Conservation (phyloP, 2,888 invertebrate genomes). For the Melangyna quadrimaculata region DNA sequence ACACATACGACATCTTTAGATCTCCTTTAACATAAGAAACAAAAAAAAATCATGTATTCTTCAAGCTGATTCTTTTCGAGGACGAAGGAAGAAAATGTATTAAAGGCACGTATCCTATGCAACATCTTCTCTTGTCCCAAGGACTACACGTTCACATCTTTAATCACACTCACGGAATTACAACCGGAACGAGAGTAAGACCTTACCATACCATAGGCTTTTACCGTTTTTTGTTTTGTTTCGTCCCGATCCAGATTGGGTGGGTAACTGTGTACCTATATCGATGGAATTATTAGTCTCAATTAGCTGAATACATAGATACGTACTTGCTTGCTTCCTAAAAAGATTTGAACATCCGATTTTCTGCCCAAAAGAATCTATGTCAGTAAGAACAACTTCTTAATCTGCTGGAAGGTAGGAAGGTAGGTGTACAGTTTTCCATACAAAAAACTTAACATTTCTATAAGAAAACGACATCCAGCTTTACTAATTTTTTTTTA, state of each 20-base stretch:
- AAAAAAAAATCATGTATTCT: slow-evolving; percentile 18
- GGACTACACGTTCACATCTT: slow-evolving; percentile 54
- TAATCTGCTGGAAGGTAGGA: neutral
- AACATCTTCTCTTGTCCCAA: slow-evolving; percentile 50
- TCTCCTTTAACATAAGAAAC: slow-evolving; percentile 3
- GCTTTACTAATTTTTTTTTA: neutral
- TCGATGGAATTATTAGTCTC: slow-evolving; percentile 39
- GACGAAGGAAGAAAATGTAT: slow-evolving; percentile 44
- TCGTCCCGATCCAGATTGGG: neutral
- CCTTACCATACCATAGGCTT: neutral
- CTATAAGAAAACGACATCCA: neutral
- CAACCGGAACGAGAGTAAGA: slow-evolving; percentile 40
- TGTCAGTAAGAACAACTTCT: neutral
- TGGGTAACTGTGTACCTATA: slow-evolving; percentile 11
- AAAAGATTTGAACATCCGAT: slow-evolving; percentile 18
- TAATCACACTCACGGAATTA: slow-evolving; percentile 66
- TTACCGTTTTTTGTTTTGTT: neutral
- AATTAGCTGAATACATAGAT: slow-evolving; percentile 62
- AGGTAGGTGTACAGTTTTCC: neutral
- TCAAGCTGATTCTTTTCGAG: slow-evolving; percentile 62
- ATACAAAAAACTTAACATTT: neutral
- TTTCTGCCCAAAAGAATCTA: neutral
- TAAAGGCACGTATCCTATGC: slow-evolving; percentile 61
- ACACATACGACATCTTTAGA: slow-evolving; percentile 57
- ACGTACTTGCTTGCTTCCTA: slow-evolving; percentile 43